These are phyloP conservation scores for Cacatua alba DNA, from an alignment of 2,113 vertebrate genomes.

Conservation along the genomic window DNA sequence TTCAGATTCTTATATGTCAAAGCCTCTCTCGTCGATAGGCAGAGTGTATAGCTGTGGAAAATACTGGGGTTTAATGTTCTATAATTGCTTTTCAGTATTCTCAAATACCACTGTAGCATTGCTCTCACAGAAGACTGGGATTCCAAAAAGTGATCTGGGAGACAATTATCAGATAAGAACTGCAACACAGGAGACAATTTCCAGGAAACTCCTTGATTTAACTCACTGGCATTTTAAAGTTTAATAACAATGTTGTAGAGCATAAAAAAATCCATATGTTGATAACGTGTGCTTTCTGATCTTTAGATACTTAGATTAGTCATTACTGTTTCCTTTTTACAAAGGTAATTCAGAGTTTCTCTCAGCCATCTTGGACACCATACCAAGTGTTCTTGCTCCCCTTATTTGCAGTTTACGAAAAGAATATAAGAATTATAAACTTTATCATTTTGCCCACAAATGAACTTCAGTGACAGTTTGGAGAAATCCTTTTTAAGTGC, in stretches of 20 bases:
- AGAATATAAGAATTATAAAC: background rate
- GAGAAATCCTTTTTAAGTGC: background rate
- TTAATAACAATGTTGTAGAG: background rate
- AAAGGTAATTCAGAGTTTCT: background rate
- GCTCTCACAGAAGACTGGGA: background rate
- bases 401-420: background rate
- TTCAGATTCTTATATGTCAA: background rate
- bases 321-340: background rate
- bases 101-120: background rate
- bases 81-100: background rate
- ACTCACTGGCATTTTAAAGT: background rate
- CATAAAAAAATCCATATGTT: background rate
- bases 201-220: background rate
- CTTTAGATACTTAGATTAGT: background rate
- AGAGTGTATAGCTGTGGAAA: background rate
- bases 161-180: background rate
- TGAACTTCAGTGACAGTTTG: background rate
- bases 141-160: background rate
- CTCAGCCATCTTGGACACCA: background rate
- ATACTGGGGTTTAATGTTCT: background rate
- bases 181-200: background rate
- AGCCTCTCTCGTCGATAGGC: background rate
- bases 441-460: background rate
- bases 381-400: background rate
- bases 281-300: background rate